A percentile compares a stretch with the other conserved stretches of the same genome.
Evolutionary conservation across 2,797 vertebrate genomes (phyloP).

Genomic region (Acanthiza pusilla): DNA sequence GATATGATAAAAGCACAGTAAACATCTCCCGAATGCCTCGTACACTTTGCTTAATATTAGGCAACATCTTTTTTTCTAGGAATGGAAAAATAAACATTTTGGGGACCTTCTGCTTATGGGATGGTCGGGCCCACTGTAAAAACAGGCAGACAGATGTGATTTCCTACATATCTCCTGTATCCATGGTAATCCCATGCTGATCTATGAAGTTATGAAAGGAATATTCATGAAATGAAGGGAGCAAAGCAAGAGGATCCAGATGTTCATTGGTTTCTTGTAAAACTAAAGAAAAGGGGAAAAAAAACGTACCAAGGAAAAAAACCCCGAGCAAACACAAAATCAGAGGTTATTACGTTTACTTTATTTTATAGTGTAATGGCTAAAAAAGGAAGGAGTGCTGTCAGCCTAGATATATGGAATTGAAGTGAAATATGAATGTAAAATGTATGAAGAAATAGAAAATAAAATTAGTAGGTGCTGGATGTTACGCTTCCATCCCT

Average conservation of each 20-base stretch:
- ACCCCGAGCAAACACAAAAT: rapidly evolving
- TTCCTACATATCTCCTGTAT: not conserved
- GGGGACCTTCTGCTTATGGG: not conserved
- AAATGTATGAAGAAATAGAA: not conserved
- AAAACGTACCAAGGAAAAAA: not conserved
- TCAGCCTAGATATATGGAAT: not conserved
- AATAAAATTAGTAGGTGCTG: not conserved
- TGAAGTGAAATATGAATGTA: not conserved
- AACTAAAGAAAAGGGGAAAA: not conserved
- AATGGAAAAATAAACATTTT: not conserved
- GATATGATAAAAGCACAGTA: not conserved
- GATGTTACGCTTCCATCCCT: not conserved
- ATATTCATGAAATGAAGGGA: not conserved
- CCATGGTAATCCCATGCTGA: not conserved
- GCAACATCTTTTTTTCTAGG: not conserved
- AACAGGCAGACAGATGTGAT: not conserved
- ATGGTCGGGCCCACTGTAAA: not conserved
- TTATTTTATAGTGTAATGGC: not conserved
- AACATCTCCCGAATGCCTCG: not conserved
- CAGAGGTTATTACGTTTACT: not conserved
- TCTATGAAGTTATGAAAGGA: not conserved
- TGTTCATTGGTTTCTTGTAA: not conserved
- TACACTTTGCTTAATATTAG: not conserved
- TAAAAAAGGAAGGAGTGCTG: not conserved
- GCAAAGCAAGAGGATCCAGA: not conserved